These are phyloP conservation scores for Pimpla rufipes DNA, from an alignment of 2,888 invertebrate species.

Conservation along the genomic window DNA sequence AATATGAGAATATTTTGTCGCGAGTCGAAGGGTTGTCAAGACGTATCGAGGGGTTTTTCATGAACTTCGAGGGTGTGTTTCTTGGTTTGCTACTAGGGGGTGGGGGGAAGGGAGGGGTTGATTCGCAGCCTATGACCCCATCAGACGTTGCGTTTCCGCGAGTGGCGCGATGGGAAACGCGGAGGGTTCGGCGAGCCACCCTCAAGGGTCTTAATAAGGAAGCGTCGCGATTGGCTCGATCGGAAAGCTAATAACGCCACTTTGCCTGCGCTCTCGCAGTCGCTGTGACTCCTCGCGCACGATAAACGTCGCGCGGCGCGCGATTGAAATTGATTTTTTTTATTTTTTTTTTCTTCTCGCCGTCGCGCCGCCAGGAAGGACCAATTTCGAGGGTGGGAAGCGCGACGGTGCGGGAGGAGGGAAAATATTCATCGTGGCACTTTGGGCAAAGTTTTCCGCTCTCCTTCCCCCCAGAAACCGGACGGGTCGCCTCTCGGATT, in stretches of 20 bases:
- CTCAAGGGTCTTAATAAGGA: slow-evolving; percentile 72
- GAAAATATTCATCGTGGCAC: slow-evolving; percentile 69
- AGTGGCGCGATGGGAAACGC: slow-evolving; percentile 41
- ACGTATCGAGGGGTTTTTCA: slow-evolving; percentile 32
- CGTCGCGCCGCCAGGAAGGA: slow-evolving; percentile 51
- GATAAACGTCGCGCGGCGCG: slow-evolving; percentile 68
- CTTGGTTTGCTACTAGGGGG: slow-evolving; percentile 27
- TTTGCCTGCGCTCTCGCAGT: slow-evolving; percentile 51
- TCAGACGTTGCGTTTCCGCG: slow-evolving; percentile 40
- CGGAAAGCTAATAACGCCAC: slow-evolving; percentile 80
- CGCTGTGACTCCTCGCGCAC: slow-evolving; percentile 35
- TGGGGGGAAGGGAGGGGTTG: too few species aligned
- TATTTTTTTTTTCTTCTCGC: slow-evolving; percentile 71
- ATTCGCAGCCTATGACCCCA: slow-evolving; percentile 31
- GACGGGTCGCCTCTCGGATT: neutral
- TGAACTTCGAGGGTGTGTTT: slow-evolving; percentile 31
- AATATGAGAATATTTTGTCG: slow-evolving; percentile 61
- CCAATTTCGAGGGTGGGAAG: slow-evolving; percentile 56
- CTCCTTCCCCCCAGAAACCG: neutral
- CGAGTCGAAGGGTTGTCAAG: slow-evolving; percentile 25
- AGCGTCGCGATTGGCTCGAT: slow-evolving; percentile 82
- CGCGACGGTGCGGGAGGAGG: slow-evolving; percentile 17
- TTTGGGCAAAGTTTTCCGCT: slow-evolving; percentile 47
- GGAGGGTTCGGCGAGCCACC: slow-evolving; percentile 36
- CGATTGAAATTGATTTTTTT: slow-evolving; percentile 79